Conservation (phyloP, 2,888 invertebrate genomes). For the Trissoscelio sp. region DNA sequence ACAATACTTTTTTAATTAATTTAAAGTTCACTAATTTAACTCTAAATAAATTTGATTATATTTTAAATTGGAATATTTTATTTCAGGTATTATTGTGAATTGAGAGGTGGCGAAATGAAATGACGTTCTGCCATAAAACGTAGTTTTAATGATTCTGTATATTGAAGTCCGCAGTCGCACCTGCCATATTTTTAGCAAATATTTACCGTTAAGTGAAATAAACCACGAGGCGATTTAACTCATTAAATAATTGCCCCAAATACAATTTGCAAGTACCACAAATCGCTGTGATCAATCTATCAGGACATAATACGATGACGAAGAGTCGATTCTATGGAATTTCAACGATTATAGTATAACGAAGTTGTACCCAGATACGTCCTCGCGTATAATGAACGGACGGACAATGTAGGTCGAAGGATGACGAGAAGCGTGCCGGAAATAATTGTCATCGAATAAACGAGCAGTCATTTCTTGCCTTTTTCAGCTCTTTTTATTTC, state of each 20-base stretch:
- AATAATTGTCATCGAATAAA: conserved; percentile 62
- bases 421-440: conserved; percentile 49
- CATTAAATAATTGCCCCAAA: conserved; percentile 48
- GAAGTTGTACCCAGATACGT: conserved; percentile 49
- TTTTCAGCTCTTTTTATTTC: conserved; percentile 23
- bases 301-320: conserved; percentile 50
- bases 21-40: no score
- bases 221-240: conserved; percentile 34
- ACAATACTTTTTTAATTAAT: no score
- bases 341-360: conserved; percentile 55
- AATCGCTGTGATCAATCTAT: conserved; percentile 57
- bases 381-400: conserved; percentile 47
- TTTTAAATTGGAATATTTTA: no score
- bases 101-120: neutral
- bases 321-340: conserved; percentile 48
- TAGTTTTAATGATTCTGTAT: conserved; percentile 5
- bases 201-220: conserved; percentile 30
- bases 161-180: conserved; percentile 1
- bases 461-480: conserved; percentile 54
- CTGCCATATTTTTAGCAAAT: conserved; percentile 15
- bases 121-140: neutral
- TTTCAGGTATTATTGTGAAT: no score
- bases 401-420: conserved; percentile 42
- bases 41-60: no score
- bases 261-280: conserved; percentile 58